phyloP scores from a whole-genome alignment of 2,797 vertebrate species.

The Eremophila alpestris region DNA sequence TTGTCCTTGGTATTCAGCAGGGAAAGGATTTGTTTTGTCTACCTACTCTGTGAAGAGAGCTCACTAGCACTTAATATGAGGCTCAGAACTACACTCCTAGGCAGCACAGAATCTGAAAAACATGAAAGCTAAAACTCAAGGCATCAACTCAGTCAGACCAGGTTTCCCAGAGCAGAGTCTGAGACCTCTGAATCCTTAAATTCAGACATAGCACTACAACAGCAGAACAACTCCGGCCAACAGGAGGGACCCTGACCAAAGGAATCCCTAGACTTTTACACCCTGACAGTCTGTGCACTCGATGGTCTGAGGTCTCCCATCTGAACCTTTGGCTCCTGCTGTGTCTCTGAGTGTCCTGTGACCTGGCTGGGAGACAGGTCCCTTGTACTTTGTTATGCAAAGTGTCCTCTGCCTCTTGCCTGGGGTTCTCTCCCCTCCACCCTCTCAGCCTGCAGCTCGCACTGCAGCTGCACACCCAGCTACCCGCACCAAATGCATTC shows the following conservation, averaged over 20 bases:
- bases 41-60: too few species aligned
- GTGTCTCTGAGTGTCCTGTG: not conserved
- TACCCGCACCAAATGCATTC: not conserved
- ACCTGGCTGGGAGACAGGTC: too few species aligned
- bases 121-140: too few species aligned
- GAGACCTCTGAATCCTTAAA: not conserved
- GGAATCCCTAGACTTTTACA: not conserved
- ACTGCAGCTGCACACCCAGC: not conserved
- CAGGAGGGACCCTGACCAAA: rapidly evolving
- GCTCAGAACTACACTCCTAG: too few species aligned
- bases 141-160: too few species aligned
- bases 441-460: not conserved
- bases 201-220: not conserved
- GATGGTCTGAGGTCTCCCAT: not conserved
- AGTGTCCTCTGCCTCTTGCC: not conserved
- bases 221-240: not conserved
- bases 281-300: too few species aligned
- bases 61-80: too few species aligned
- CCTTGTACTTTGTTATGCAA: not conserved
- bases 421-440: not conserved
- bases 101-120: too few species aligned
- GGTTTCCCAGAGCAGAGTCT: too few species aligned
- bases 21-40: too few species aligned
- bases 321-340: not conserved
- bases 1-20: too few species aligned